These are phyloP conservation scores for Kobus ellipsiprymnus DNA, from an alignment of 2,113 vertebrate species.

Conservation along the genomic window DNA sequence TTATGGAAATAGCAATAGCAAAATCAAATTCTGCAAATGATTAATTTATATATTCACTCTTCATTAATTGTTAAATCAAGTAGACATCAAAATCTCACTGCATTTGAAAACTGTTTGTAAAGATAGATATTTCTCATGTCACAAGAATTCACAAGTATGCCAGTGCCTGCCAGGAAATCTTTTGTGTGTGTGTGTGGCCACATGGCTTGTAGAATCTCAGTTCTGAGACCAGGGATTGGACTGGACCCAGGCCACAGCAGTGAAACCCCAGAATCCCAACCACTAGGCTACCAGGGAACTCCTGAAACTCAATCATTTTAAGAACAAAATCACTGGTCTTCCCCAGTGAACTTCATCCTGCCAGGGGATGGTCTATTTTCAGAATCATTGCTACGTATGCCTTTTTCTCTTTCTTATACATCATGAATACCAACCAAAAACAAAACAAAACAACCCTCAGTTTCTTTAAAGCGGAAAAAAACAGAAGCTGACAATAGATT, in stretches of 20 bases:
- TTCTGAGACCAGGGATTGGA: not conserved
- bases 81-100: not conserved
- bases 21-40: not conserved
- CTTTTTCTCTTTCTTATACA: not conserved
- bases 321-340: not conserved
- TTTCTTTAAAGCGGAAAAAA: not conserved
- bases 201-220: not conserved
- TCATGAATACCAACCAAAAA: not conserved
- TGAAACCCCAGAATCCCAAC: not conserved
- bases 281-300: not conserved
- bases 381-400: accelerated
- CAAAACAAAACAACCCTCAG: not conserved
- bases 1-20: not conserved
- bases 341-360: accelerated
- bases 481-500: not conserved
- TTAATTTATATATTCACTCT: not conserved
- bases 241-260: not conserved
- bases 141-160: not conserved
- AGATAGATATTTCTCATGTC: not conserved
- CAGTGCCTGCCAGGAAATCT: not conserved
- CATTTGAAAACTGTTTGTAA: not conserved
- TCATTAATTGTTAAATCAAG: not conserved
- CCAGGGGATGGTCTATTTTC: accelerated
- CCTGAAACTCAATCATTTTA: not conserved
- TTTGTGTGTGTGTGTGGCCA: not conserved